These are phyloP conservation scores for Urocolius indicus DNA, from an alignment of 2,113 vertebrate genomes.

Conservation along the genomic window DNA sequence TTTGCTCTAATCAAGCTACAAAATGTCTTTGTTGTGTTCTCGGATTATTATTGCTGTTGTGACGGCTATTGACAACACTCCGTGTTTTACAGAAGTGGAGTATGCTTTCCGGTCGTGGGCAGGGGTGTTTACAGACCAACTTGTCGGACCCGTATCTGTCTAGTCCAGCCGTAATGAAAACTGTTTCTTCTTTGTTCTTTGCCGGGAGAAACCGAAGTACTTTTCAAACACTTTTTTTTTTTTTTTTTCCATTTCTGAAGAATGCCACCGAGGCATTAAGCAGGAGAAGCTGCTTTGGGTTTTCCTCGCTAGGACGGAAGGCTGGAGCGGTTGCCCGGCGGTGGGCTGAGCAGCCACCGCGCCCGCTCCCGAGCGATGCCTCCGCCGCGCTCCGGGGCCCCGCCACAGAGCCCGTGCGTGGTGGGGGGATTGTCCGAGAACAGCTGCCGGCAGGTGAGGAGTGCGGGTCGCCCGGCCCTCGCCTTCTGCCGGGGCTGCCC, in stretches of 20 bases:
- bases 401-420: too few species aligned
- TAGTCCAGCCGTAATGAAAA: neutral
- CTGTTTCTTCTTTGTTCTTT: neutral
- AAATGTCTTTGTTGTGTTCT: constrained; percentile 10
- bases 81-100: neutral
- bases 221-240: neutral
- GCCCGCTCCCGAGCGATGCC: neutral
- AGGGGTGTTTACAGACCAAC: neutral
- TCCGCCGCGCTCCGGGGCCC: neutral
- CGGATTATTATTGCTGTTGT: neutral
- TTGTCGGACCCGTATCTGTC: neutral
- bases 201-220: neutral
- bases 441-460: neutral
- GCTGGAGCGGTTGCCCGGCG: neutral
- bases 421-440: neutral
- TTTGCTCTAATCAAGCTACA: constrained; percentile 45
- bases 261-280: neutral
- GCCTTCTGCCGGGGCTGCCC: neutral
- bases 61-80: constrained; percentile 21
- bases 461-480: neutral
- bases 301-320: neutral
- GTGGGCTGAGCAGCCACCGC: neutral
- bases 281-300: too few species aligned
- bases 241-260: neutral
- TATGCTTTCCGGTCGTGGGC: neutral